phyloP scores from a whole-genome alignment of 2,888 invertebrate genomes.

The Athripsodes cinereus region DNA sequence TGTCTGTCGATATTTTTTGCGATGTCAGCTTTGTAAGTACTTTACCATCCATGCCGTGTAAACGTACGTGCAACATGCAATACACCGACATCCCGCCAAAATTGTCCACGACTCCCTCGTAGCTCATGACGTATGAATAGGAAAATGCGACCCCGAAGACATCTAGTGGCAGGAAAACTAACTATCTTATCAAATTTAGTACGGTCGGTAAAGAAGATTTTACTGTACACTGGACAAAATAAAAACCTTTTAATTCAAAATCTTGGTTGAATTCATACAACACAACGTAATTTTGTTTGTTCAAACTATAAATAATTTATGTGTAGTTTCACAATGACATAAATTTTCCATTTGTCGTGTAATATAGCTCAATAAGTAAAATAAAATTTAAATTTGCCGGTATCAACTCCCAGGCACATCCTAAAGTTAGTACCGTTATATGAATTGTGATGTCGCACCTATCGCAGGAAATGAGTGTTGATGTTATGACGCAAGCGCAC shows the following conservation, averaged over 20 bases:
- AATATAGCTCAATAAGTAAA: too few relatives aligned
- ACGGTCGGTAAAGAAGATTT: background rate
- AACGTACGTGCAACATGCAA: background rate
- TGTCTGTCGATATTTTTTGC: too few relatives aligned
- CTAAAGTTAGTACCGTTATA: conserved; percentile 33
- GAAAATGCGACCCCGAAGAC: background rate
- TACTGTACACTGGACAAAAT: too few relatives aligned
- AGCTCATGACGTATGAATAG: background rate
- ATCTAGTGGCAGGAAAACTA: background rate
- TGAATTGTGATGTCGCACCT: conserved; percentile 41
- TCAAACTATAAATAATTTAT: too few relatives aligned
- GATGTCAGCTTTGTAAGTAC: too few relatives aligned
- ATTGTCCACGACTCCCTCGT: background rate
- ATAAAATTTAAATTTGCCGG: conserved; percentile 7
- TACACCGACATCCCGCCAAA: background rate
- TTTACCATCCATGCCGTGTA: too few relatives aligned
- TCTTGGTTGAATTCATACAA: too few relatives aligned
- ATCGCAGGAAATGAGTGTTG: conserved; percentile 51
- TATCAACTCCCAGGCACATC: conserved; percentile 16
- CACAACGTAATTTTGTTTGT: too few relatives aligned
- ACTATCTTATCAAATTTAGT: background rate
- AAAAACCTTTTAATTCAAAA: too few relatives aligned
- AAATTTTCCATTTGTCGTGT: background rate
- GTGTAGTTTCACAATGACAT: too few relatives aligned
- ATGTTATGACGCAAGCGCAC: conserved; percentile 65